Base-by-base conservation (phyloP, 2,888 invertebrate species). In the Acanthococcus lagerstroemiae region DNA sequence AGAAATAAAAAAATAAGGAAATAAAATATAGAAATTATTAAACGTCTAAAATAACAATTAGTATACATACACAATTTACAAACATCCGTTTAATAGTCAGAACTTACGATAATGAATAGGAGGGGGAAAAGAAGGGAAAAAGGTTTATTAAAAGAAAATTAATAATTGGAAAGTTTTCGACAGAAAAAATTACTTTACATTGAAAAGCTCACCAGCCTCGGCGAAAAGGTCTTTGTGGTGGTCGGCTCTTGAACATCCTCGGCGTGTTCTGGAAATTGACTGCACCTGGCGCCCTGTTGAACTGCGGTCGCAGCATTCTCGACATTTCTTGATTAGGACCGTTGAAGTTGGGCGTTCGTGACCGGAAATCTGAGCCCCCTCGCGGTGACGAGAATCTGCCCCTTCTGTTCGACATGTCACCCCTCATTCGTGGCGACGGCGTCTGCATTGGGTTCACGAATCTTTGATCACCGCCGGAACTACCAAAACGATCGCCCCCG, bases 241-340 rank as follows among this genome's bases (percentile, higher is more conserved):
- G 37, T 19, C 15, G 37, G 25, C 45, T 25, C 27, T 58, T 58
- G 45, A 48, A 58, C 58, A 58, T 58, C 19, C 58, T 24, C 5
- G 61, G 61, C 15, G 61, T 37, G 52, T 61, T 61, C 21, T 61
- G 61, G 37, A 61, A 61, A 15, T 61, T 61, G 3, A n/a, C 58
- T n/a, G 25, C 58, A 25, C 58, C 58, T 1, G 58, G 58, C 19
- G 46, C 24, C 12, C 58, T 45, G 12, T 22, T 7, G 5, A 19
- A n/a, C 22, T 7, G 44, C 15, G 45, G 58, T 19, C 46, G 19
- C n/a, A 48, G 48, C 58, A 45, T 58, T 46, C 58, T 46, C 2
- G 25, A 26, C 58, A 58, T 58, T 44, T n/a, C n/a, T n/a, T n/a
- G n/a, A n/a, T n/a, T n/a, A n/a, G n/a, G n/a, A n/a, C n/a, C n/a